Percentiles rank a stretch among this genome's conserved stretches.
Conservation (phyloP, 2,888 invertebrate genomes). For the Zaprionus bogoriensis region DNA sequence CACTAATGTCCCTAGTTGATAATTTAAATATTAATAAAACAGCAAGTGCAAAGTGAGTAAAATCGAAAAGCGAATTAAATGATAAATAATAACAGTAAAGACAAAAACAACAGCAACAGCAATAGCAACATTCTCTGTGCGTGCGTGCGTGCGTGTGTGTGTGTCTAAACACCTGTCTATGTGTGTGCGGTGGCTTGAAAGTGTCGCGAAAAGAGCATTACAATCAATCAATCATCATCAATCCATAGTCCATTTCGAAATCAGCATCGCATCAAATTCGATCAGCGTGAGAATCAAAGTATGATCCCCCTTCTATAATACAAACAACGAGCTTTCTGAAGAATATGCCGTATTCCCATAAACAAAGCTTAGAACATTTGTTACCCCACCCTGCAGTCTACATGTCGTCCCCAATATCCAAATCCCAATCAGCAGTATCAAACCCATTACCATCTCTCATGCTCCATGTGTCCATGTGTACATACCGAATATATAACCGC, state of each 20-base stretch:
- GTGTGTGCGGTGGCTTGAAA: neutral
- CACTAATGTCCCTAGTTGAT: conserved; percentile 95
- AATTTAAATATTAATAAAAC: conserved; percentile 94
- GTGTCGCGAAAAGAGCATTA: neutral
- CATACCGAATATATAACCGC: conserved; percentile 11
- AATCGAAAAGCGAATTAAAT: conserved; percentile 25
- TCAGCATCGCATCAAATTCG: neutral
- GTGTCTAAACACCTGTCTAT: neutral
- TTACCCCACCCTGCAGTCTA: neutral
- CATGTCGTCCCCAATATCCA: neutral
- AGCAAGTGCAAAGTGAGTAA: conserved; percentile 87
- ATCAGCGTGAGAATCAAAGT: neutral
- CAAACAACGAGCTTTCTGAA: neutral
- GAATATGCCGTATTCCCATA: neutral
- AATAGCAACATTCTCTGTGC: conserved; percentile 16
- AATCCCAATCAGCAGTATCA: conserved; percentile 4
- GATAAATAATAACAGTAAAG: conserved; percentile 16
- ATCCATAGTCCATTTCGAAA: neutral
- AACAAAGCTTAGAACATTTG: neutral
- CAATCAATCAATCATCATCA: neutral
- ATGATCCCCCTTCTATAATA: too few relatives aligned
- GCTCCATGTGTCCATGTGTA: conserved; percentile 6
- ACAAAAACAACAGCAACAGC: conserved; percentile 5
- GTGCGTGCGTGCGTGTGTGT: conserved; percentile 13
- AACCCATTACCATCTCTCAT: conserved; percentile 14